Base-by-base conservation (phyloP, 2,888 invertebrate genomes). In the Ormyrus nitidulus region DNA sequence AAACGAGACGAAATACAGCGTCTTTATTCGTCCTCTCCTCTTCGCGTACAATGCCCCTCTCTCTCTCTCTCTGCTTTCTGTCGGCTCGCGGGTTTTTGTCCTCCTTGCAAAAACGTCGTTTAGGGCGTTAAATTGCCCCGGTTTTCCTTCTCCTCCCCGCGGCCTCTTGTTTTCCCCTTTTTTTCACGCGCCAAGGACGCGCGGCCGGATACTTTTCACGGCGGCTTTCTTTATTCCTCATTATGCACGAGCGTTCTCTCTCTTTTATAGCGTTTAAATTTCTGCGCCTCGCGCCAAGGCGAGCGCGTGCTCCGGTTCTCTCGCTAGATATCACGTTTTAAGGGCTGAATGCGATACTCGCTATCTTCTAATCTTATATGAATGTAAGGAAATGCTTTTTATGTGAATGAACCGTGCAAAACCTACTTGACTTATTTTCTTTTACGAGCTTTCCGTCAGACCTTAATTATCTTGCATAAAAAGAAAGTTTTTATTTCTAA, bases 111-210 rank as follows among this genome's bases (percentile, higher is more conserved):
- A 34, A 82, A 82, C 79, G 79, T 78, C 85, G 85, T 86, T 85
- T 84, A 84, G 85, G 83, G 85, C 84, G 85, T 85, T 86, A 86
- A 87, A 87, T 87, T 86, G 85, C 85, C 86, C 84, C 81, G 80
- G 81, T 80, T 69, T 81, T 66, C 77, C 75, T 48, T 54, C 46
- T 7, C 34, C 68, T 73, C 65, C 73, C 69, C 75, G 34, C 34
- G 34, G 34, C 34, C 69, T 34, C 73, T 19, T n/a, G 6, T 65
- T 78, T 71, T 66, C 77, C 79, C 51, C 34, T 4, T 34, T 34
- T 34, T 34, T 34, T 34, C 34, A 34, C 34, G 34, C 34, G 34
- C 34, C 34, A 34, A 34, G 34, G 34, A 34, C 34, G 34, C 34
- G 34, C 34, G 34, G 4, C 3, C 34, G 34, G 34, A 34, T 34